These are phyloP conservation scores for Brachionus manjavacas DNA, from an alignment of 1,140 invertebrate genomes.

Conservation along the genomic window DNA sequence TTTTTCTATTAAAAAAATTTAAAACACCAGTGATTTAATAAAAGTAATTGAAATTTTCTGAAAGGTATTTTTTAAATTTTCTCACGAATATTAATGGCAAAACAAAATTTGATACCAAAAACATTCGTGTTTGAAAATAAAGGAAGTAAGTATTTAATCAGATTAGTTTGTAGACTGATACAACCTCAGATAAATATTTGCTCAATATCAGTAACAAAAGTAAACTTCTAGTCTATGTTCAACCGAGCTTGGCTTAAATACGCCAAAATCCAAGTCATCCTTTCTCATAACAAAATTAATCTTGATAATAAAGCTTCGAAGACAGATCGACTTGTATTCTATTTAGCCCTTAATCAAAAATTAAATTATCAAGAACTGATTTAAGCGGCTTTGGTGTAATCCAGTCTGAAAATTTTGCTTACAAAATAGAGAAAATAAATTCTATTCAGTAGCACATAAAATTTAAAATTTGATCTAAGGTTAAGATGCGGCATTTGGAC, in stretches of 20 bases:
- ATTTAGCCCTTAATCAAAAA: not conserved
- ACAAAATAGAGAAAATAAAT: not conserved
- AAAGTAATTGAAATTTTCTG: not conserved
- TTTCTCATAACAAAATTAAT: not conserved
- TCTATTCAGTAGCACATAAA: not conserved
- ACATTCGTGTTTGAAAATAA: not conserved
- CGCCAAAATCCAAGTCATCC: not conserved
- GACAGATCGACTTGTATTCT: not conserved
- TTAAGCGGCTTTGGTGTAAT: not conserved
- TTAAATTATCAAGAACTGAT: not conserved
- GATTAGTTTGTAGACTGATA: not conserved
- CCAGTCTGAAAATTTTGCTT: not conserved
- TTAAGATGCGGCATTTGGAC: not conserved
- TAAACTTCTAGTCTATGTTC: not conserved
- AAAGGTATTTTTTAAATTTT: not conserved
- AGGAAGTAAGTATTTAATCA: not conserved
- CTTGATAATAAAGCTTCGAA: not conserved
- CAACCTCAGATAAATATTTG: not conserved
- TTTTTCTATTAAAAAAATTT: no score
- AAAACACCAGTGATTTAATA: not conserved
- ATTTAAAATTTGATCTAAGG: not conserved
- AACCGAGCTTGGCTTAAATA: not conserved
- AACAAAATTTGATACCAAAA: not conserved
- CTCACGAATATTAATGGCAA: not conserved
- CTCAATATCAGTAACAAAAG: not conserved